Conservation (phyloP, 2,888 invertebrate genomes). For the Epistrophella euchroma region DNA sequence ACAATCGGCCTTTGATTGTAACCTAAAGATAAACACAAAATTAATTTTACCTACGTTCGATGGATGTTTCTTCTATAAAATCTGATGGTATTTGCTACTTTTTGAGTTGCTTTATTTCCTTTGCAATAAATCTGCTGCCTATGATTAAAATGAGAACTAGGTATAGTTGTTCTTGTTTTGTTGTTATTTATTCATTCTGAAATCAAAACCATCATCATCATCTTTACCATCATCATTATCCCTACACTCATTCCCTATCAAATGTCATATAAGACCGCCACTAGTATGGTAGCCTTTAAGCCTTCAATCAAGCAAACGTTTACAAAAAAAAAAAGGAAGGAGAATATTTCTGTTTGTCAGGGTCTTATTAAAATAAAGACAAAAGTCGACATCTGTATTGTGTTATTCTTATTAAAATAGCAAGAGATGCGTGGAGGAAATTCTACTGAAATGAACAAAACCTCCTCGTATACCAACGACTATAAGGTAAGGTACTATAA, state of each 20-base stretch:
- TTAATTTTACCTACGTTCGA: constrained; percentile 30
- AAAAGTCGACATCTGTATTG: constrained; percentile 50
- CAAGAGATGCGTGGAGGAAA: neutral
- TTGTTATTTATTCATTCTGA: constrained; percentile 57
- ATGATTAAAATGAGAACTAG: constrained; percentile 30
- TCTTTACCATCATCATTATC: neutral
- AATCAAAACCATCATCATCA: constrained; percentile 33
- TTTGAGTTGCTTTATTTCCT: constrained; percentile 11
- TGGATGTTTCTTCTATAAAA: neutral
- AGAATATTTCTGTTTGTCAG: constrained; percentile 16
- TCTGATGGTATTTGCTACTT: neutral
- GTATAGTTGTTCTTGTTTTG: neutral
- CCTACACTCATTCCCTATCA: neutral
- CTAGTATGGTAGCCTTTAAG: constrained; percentile 12
- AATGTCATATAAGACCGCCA: constrained; percentile 2
- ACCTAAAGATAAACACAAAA: constrained; percentile 10
- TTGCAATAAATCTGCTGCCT: constrained; percentile 50
- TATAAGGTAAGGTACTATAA: neutral
- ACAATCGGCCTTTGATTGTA: neutral
- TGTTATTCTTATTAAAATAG: constrained; percentile 36
- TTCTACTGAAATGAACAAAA: neutral
- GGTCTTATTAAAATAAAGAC: constrained; percentile 56
- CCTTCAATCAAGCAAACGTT: constrained; percentile 46
- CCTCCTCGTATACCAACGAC: neutral
- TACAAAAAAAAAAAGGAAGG: neutral